A percentile compares a stretch with the other conserved stretches of the same genome.
Conservation (phyloP, 2,888 invertebrate species). For the Schizaphis graminum region DNA sequence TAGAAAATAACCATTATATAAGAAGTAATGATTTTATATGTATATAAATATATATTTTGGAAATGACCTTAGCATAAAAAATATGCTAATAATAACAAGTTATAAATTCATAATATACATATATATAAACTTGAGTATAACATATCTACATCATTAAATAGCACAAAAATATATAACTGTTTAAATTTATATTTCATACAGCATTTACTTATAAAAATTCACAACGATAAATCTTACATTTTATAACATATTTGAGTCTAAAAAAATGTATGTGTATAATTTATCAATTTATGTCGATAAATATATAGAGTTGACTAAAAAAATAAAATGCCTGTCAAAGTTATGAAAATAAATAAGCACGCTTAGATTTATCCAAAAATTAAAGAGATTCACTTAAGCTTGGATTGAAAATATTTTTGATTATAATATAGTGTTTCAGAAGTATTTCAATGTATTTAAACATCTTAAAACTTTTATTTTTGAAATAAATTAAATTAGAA, state of each 20-base stretch:
- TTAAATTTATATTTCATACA: not conserved
- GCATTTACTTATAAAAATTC: not conserved
- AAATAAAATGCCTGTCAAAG: not conserved
- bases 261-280: not conserved
- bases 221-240: not conserved
- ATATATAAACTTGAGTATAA: not conserved
- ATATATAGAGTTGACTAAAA: not conserved
- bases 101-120: not conserved
- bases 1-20: not conserved
- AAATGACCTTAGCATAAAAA: not conserved
- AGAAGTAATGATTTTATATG: not conserved
- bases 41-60: not conserved
- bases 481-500: not conserved
- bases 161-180: not conserved
- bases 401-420: not conserved
- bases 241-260: not conserved
- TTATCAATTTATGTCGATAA: not conserved
- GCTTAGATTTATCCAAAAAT: not conserved
- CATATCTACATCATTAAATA: not conserved
- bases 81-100: not conserved
- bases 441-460: not conserved
- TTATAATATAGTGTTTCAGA: not conserved
- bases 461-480: not conserved
- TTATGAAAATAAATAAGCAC: not conserved
- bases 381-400: not conserved